Conservation (phyloP, 2,888 invertebrate species). For the Brachynemurus nebulosus region DNA sequence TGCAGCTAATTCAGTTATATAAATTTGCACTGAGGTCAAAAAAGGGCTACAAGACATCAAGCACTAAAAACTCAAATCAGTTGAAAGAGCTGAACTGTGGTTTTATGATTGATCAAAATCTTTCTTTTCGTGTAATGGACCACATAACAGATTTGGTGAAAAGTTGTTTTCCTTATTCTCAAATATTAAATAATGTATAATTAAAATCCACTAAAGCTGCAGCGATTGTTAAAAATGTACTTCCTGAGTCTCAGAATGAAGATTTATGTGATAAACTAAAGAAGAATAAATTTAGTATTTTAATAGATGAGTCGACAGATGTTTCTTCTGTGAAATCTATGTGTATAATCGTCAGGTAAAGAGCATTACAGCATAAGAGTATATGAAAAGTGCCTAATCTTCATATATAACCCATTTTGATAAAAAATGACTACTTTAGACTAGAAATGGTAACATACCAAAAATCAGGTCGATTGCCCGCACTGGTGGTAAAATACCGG, state of each 20-base stretch:
- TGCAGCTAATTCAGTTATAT: no score
- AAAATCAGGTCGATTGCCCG: no score
- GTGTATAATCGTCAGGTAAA: constrained; percentile 17
- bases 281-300: constrained; percentile 17
- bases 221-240: constrained; percentile 16
- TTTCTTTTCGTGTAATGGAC: constrained; percentile 14
- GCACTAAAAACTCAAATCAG: constrained; percentile 4
- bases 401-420: no score
- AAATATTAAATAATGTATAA: constrained; percentile 12
- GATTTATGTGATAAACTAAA: constrained; percentile 15
- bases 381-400: no score
- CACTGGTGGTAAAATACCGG: no score
- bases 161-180: constrained; percentile 15
- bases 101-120: constrained; percentile 15
- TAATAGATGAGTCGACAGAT: constrained; percentile 22
- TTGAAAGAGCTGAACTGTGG: constrained; percentile 8
- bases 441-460: no score
- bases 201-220: constrained; percentile 15
- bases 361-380: no score
- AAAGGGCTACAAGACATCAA: no score
- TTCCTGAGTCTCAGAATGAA: constrained; percentile 16
- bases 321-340: constrained; percentile 15
- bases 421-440: no score
- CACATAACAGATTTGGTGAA: constrained; percentile 13
- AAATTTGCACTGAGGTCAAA: no score